These are phyloP conservation scores for Gymnocephalus cernua DNA, from an alignment of 2,113 vertebrate species.

Conservation along the genomic window DNA sequence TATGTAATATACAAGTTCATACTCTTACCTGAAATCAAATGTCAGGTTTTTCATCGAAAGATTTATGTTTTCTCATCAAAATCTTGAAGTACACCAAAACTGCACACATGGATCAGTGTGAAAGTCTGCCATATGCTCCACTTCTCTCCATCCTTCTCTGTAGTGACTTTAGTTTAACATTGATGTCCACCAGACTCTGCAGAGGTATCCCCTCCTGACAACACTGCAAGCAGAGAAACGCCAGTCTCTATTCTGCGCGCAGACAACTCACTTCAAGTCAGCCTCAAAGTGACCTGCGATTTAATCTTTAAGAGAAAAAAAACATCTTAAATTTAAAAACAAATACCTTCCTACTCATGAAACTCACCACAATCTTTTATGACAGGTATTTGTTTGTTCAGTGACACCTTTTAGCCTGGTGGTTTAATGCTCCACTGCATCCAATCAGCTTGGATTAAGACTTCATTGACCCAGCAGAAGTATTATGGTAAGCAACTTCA, in stretches of 20 bases:
- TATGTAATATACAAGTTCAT: conserved; percentile 29
- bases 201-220: conserved; percentile 25
- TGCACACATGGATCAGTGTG: neutral
- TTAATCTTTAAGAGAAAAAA: conserved; percentile 10
- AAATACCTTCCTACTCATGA: too few relatives aligned
- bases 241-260: conserved; percentile 7
- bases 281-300: conserved; percentile 10
- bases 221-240: conserved; percentile 23
- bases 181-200: conserved; percentile 23
- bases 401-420: conserved; percentile 54
- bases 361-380: conserved; percentile 30
- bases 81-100: neutral
- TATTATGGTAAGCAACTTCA: neutral
- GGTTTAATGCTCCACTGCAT: conserved; percentile 53
- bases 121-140: neutral
- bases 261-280: conserved; percentile 49
- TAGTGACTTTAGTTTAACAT: conserved; percentile 34
- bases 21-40: conserved; percentile 47
- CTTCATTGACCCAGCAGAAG: conserved; percentile 12
- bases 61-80: conserved; percentile 27
- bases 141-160: conserved; percentile 11
- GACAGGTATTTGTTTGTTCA: conserved; percentile 56
- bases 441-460: conserved; percentile 44
- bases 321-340: neutral
- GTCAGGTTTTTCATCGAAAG: conserved; percentile 42